These are phyloP conservation scores for Pelecanus crispus DNA, from an alignment of 2,113 vertebrate species.

Conservation along the genomic window DNA sequence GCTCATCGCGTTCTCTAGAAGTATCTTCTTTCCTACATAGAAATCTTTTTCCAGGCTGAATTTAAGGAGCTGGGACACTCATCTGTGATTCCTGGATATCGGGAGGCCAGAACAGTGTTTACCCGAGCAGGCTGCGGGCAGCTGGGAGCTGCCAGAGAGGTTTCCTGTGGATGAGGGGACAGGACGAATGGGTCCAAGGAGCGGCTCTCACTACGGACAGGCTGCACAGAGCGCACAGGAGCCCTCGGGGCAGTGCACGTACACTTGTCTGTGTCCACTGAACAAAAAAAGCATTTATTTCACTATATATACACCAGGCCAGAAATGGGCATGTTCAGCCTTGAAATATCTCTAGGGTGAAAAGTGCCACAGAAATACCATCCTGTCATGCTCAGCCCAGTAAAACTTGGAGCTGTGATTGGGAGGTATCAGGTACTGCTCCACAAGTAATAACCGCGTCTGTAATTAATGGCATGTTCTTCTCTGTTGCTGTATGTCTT, in stretches of 20 bases:
- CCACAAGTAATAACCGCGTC: accelerated
- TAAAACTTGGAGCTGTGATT: not conserved
- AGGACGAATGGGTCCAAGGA: not conserved
- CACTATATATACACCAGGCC: not conserved
- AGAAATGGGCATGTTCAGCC: not conserved
- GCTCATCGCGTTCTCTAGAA: not conserved
- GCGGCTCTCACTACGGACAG: accelerated
- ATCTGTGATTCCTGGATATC: not conserved
- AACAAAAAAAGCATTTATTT: not conserved
- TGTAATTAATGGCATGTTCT: not conserved
- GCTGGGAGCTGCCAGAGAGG: not conserved
- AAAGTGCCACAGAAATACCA: not conserved
- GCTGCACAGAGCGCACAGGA: not conserved
- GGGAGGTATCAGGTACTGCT: not conserved
- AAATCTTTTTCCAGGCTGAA: not conserved
- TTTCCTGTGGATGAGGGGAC: not conserved
- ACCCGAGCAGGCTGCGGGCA: not conserved
- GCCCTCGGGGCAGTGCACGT: not conserved
- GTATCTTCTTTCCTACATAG: not conserved
- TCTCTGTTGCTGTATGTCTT: not conserved
- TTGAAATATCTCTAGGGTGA: not conserved
- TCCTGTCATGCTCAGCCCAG: not conserved
- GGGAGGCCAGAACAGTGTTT: not conserved
- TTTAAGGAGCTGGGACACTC: not conserved
- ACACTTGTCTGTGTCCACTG: not conserved